Evolutionary conservation across 2,797 vertebrate species (phyloP).

Genomic region (Chrysolophus pictus): DNA sequence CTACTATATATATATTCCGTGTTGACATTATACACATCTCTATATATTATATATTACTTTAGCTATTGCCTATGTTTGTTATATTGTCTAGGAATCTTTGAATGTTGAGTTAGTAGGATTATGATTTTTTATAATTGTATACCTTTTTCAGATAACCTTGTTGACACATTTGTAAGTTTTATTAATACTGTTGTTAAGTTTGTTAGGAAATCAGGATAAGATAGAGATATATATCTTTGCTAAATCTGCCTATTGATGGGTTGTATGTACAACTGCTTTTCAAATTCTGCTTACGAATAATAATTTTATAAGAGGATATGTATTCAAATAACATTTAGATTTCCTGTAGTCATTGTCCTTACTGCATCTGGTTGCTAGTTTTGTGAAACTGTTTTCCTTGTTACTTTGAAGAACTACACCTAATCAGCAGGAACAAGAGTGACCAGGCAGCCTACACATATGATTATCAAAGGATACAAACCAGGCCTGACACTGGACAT

Average conservation of each 20-base stretch:
- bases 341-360: not conserved
- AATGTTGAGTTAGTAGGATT: not conserved
- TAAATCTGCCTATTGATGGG: not conserved
- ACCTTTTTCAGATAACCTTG: not conserved
- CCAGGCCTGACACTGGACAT: not conserved
- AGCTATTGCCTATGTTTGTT: not conserved
- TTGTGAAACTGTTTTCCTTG: not conserved
- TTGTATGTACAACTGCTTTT: not conserved
- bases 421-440: not conserved
- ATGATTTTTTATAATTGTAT: not conserved
- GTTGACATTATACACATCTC: not conserved
- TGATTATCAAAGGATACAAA: not conserved
- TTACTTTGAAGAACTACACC: not conserved
- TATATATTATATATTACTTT: not conserved
- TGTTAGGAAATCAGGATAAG: not conserved
- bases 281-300: not conserved
- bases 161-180: not conserved
- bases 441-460: not conserved
- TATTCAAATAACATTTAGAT: slow-evolving; percentile 5
- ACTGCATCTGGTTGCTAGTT: not conserved
- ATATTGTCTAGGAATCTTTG: not conserved
- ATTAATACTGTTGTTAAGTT: not conserved
- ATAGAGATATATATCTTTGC: not conserved
- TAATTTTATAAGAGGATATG: not conserved
- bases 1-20: not conserved